Evolutionary conservation across 2,113 vertebrate species (phyloP).

Genomic region (Regulus satrapa): DNA sequence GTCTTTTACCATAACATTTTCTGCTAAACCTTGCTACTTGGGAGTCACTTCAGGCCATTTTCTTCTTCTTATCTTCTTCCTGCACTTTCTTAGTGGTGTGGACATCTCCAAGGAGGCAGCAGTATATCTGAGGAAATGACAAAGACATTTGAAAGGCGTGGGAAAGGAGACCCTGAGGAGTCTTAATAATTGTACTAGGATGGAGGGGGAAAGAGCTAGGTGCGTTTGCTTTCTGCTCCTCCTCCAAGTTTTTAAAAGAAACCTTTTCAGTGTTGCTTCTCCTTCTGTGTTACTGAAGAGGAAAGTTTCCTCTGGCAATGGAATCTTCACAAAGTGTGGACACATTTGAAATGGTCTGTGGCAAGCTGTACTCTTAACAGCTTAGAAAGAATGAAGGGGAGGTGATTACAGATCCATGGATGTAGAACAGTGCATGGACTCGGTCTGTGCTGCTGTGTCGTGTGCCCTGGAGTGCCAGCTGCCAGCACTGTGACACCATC

Average conservation of each 20-base stretch:
- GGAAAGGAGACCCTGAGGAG: neutral
- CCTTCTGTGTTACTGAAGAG: neutral
- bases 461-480: neutral
- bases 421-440: neutral
- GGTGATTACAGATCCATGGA: neutral
- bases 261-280: neutral
- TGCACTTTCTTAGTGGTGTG: neutral
- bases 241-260: neutral
- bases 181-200: neutral
- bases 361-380: neutral
- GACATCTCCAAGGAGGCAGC: neutral
- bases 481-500: neutral
- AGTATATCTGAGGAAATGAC: neutral
- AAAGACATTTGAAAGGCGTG: neutral
- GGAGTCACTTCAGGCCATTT: neutral
- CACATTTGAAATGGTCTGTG: neutral
- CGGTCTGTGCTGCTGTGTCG: fast-evolving
- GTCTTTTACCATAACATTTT: neutral
- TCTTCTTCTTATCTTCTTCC: neutral
- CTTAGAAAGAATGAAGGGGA: neutral
- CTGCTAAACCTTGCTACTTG: neutral
- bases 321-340: neutral
- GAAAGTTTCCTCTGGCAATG: neutral
- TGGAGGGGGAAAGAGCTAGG: neutral
- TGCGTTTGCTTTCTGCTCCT: neutral